Conservation (phyloP, 2,888 invertebrate species). For the Peribatodes rhomboidaria region DNA sequence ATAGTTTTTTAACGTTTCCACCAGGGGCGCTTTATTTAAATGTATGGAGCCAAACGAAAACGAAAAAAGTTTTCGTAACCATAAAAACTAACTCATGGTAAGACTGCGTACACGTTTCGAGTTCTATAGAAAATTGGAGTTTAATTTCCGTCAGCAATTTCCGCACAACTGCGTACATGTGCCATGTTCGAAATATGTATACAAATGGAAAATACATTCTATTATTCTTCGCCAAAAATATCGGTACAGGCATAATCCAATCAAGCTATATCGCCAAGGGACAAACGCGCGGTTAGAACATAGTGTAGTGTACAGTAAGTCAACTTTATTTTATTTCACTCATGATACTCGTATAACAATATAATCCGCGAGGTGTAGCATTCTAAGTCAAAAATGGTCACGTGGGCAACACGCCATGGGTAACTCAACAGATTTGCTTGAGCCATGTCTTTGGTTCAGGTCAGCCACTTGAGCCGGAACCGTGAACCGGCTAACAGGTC, state of each 20-base stretch:
- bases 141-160: conserved; percentile 12
- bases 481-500: no score
- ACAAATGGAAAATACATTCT: conserved; percentile 26
- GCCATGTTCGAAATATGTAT: background rate
- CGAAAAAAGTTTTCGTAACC: no score
- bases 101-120: background rate
- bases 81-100: no score
- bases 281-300: conserved; percentile 25
- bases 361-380: no score
- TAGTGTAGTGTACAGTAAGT: conserved; percentile 9
- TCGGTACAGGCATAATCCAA: conserved; percentile 45
- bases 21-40: no score
- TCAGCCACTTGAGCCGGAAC: no score
- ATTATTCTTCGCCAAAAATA: conserved; percentile 39
- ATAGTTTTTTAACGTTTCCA: no score
- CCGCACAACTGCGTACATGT: conserved; percentile 17
- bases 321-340: background rate
- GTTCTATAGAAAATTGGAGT: conserved; percentile 14
- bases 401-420: no score
- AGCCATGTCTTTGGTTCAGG: no score
- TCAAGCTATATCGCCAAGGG: conserved; percentile 45
- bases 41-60: no score
- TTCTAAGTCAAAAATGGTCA: no score
- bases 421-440: no score
- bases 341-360: background rate